phyloP scores from a whole-genome alignment of 1,140 invertebrate genomes.

The Prorops nasuta region DNA sequence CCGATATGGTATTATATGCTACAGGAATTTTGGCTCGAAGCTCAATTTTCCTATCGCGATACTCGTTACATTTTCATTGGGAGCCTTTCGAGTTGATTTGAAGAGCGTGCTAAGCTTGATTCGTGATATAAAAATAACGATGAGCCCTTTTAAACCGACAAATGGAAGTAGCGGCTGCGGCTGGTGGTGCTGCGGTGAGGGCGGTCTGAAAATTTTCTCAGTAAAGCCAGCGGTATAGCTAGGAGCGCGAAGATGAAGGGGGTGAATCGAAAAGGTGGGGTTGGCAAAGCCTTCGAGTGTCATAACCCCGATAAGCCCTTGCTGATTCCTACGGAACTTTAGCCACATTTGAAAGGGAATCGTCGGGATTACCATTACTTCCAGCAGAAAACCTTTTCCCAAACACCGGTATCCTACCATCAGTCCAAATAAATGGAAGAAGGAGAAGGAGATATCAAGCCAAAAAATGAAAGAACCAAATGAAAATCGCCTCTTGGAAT shows the following conservation, averaged over 20 bases:
- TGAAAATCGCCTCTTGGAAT: conserved; percentile 40
- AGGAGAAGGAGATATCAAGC: background rate
- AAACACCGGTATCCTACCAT: conserved; percentile 27
- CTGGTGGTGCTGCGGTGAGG: too few relatives aligned
- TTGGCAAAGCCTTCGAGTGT: conserved; percentile 34
- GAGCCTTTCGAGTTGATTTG: too few relatives aligned
- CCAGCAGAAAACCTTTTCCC: conserved; percentile 42
- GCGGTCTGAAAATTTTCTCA: too few relatives aligned
- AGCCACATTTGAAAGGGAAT: conserved; percentile 47
- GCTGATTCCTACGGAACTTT: conserved; percentile 42
- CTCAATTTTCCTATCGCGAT: too few relatives aligned
- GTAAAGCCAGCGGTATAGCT: too few relatives aligned
- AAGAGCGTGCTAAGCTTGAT: background rate
- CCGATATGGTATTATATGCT: too few relatives aligned
- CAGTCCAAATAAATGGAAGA: background rate
- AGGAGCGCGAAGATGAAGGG: background rate
- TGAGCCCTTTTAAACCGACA: conserved; percentile 5
- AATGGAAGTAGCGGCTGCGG: background rate
- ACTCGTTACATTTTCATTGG: too few relatives aligned
- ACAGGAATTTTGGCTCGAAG: too few relatives aligned
- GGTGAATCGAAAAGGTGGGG: conserved; percentile 7
- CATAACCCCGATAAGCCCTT: conserved; percentile 48
- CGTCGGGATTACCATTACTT: conserved; percentile 52
- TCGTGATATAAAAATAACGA: conserved; percentile 19
- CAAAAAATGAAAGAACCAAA: conserved; percentile 12